Evolutionary conservation across 2,888 invertebrate genomes (phyloP).

Genomic region (Yponomeuta cagnagella): DNA sequence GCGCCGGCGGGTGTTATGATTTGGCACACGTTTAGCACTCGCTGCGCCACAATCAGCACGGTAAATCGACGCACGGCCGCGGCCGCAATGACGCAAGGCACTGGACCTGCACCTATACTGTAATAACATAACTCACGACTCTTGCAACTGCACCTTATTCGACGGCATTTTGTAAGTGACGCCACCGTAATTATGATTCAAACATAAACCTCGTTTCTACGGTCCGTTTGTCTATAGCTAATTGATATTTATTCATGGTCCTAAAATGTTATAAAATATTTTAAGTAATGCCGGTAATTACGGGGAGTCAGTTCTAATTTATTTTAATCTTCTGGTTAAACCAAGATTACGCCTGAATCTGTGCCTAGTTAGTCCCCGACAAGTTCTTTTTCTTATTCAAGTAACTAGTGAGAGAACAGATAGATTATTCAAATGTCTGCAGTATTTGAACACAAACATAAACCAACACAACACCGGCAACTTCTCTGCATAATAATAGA

Average conservation of each 20-base stretch:
- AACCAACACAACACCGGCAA: constrained; percentile 21
- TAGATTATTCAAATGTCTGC: constrained; percentile 19
- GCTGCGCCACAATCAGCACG: constrained; percentile 17
- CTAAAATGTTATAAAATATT: neutral
- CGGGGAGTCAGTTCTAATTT: neutral
- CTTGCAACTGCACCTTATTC: constrained; percentile 11
- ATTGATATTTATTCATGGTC: constrained; percentile 14
- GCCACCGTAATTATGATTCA: constrained; percentile 6
- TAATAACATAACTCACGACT: constrained; percentile 9
- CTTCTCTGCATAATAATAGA: constrained; percentile 9
- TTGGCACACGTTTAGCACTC: constrained; percentile 17
- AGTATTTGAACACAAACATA: constrained; percentile 27
- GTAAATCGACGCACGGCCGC: constrained; percentile 13
- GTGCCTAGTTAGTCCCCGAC: too few species aligned
- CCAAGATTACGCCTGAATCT: too few species aligned
- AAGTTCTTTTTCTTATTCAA: constrained; percentile 22
- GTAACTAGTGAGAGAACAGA: constrained; percentile 19
- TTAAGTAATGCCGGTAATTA: neutral
- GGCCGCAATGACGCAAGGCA: constrained; percentile 18
- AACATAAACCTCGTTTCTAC: neutral
- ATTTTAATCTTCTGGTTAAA: neutral
- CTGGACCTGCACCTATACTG: constrained; percentile 14
- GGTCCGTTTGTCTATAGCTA: constrained; percentile 2
- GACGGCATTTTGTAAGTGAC: constrained; percentile 11
- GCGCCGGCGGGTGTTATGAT: constrained; percentile 15